A percentile compares a stretch with the other conserved stretches of the same genome.
Evolutionary conservation across 1,140 invertebrate genomes (phyloP).

Genomic region (Macrobrachium nipponense): DNA sequence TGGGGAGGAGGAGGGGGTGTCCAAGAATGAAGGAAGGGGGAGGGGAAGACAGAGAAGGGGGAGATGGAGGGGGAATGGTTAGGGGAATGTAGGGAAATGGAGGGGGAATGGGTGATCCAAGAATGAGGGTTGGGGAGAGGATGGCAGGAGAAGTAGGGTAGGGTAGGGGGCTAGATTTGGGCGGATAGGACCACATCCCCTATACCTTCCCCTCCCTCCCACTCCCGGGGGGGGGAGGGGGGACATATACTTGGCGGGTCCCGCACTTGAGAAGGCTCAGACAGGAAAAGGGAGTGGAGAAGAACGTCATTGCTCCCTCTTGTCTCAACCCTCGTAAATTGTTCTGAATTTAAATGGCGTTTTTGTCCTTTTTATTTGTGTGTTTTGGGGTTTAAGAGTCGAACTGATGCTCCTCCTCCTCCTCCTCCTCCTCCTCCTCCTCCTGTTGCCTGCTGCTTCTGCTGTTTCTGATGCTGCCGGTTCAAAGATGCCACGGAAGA

Average conservation of each 20-base stretch:
- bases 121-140: neutral
- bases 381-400: conserved; percentile 51
- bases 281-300: conserved; percentile 57
- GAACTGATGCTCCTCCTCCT: conserved; percentile 17
- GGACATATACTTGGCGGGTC: neutral
- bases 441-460: too few species aligned
- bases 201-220: neutral
- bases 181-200: neutral
- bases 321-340: conserved; percentile 47
- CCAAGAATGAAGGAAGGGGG: too few species aligned
- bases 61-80: neutral
- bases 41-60: neutral
- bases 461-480: neutral
- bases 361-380: conserved; percentile 57
- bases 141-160: neutral
- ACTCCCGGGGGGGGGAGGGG: neutral
- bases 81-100: neutral
- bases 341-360: conserved; percentile 55
- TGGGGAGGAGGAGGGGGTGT: too few species aligned
- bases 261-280: conserved; percentile 42
- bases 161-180: neutral
- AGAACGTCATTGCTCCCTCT: conserved; percentile 49
- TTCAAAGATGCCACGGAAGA: neutral
- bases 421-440: too few species aligned
- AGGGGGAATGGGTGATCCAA: neutral